Conservation (phyloP, 1,140 invertebrate species). For the Delia radicum region DNA sequence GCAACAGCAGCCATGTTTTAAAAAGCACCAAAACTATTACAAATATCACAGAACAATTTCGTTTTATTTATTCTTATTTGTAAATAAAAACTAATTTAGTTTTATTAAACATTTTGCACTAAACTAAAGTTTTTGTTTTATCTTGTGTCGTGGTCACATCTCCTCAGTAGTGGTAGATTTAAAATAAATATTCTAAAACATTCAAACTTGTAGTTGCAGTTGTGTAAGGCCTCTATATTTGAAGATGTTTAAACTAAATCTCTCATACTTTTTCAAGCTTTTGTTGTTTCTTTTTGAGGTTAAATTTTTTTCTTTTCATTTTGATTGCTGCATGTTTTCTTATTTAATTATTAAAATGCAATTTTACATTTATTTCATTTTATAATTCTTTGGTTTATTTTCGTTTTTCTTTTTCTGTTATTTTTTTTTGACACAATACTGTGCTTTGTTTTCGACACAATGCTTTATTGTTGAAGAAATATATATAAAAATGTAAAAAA, state of each 20-base stretch:
- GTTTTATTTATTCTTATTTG: background rate
- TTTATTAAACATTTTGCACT: background rate
- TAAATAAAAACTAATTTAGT: background rate
- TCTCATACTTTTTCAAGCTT: too few relatives aligned
- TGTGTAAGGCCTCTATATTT: too few relatives aligned
- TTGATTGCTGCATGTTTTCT: slow-evolving; percentile 3
- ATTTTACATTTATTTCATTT: background rate
- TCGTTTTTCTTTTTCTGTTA: background rate
- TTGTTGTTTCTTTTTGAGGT: too few relatives aligned
- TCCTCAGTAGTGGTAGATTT: too few relatives aligned
- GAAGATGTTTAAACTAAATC: too few relatives aligned
- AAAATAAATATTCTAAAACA: too few relatives aligned
- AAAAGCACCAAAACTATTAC: background rate
- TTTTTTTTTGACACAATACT: background rate
- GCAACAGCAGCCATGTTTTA: slow-evolving; percentile 51
- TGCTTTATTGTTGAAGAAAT: background rate
- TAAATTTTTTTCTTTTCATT: slow-evolving; percentile 9
- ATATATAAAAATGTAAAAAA: too few relatives aligned
- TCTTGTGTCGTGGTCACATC: too few relatives aligned
- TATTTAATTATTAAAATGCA: slow-evolving; percentile 22
- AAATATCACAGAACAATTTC: background rate
- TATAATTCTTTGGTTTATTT: background rate
- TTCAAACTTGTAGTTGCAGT: too few relatives aligned
- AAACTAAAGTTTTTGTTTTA: too few relatives aligned
- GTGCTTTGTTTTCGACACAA: background rate